Conservation (phyloP, 1,140 invertebrate species). For the Drosophila athabasca region DNA sequence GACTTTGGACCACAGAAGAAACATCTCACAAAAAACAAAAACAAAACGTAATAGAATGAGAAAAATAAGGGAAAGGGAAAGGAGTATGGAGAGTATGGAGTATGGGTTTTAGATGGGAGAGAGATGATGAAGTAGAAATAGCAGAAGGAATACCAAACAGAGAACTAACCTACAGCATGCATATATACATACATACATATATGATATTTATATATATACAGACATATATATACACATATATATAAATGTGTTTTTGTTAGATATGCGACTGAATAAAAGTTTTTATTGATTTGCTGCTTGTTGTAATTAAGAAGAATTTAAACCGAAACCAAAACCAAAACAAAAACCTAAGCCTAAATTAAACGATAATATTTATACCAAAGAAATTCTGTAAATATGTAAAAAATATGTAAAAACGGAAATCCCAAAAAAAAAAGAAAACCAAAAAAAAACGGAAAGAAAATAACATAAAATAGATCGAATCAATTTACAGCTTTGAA, state of each 20-base stretch:
- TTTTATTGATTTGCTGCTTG: conserved; percentile 80
- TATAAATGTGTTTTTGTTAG: conserved; percentile 55
- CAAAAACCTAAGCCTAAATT: not conserved
- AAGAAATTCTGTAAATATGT: conserved; percentile 77
- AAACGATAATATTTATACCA: conserved; percentile 65
- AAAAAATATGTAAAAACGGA: conserved; percentile 46
- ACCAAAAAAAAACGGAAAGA: conserved; percentile 32
- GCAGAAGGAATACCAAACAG: conserved; percentile 12
- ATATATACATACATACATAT: conserved; percentile 42
- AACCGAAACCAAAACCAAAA: conserved; percentile 25
- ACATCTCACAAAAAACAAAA: conserved; percentile 56
- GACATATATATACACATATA: conserved; percentile 29
- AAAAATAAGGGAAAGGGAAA: conserved; percentile 1
- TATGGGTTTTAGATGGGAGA: not conserved
- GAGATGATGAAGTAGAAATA: not conserved
- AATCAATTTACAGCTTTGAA: conserved; percentile 83
- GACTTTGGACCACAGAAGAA: conserved; percentile 68
- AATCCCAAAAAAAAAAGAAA: conserved; percentile 26
- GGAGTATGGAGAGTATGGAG: too few species aligned
- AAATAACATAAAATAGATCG: conserved; percentile 64
- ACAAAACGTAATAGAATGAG: conserved; percentile 8
- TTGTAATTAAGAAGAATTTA: conserved; percentile 75
- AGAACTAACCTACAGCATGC: conserved; percentile 43
- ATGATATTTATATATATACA: conserved; percentile 47
- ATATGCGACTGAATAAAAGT: conserved; percentile 78